Evolutionary conservation across 2,888 invertebrate genomes (phyloP), one percentile per base, ranked within the genome.

Genomic region (Eilema depressum): DNA sequence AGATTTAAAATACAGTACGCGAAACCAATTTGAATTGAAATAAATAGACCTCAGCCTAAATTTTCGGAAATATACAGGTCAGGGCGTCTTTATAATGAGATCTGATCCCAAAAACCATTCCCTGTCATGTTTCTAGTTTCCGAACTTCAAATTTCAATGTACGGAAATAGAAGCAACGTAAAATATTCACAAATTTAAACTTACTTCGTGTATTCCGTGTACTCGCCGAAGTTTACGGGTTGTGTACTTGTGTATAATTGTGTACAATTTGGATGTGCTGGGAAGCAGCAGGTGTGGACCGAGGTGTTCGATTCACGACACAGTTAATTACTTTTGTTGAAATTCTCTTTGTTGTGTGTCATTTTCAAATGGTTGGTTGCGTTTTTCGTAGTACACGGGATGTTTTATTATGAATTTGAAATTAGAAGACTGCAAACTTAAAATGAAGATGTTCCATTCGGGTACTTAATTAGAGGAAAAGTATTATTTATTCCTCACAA

Each of bases 231-330:
- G 75, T 82, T 81, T 78, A 75, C 74, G 80, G 79, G 77, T 71
- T 72, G 72, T 76, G 74, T 74, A 73, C 75, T 73, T 69, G 69
- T 68, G 63, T 71, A 71, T 70, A 75, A 75, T 71, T 78, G 73
- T 79, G 74, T 74, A 75, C 72, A 78, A 80, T 81, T 80, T 77
- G 74, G 56, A 66, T 77, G 75, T 76, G 78, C 73, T 80, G 81
- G 70, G 81, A 81, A 82, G 66, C 76, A 76, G 71, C 82, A 80
- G 82, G 80, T 81, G 81, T 56, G 66, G 30, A 25, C 72, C 71
- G 69, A 81, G 82, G 81, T 78, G 81, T 81, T 81, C 81, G 82
- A 81, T 81, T 72, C 78, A 74, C 71, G 80, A 80, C 82, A 76
- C 76, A 69, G 74, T 78, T 81, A 82, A 81, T 81, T 81, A 82